Conservation (phyloP, 2,113 vertebrate species). For the Saccopteryx bilineata region DNA sequence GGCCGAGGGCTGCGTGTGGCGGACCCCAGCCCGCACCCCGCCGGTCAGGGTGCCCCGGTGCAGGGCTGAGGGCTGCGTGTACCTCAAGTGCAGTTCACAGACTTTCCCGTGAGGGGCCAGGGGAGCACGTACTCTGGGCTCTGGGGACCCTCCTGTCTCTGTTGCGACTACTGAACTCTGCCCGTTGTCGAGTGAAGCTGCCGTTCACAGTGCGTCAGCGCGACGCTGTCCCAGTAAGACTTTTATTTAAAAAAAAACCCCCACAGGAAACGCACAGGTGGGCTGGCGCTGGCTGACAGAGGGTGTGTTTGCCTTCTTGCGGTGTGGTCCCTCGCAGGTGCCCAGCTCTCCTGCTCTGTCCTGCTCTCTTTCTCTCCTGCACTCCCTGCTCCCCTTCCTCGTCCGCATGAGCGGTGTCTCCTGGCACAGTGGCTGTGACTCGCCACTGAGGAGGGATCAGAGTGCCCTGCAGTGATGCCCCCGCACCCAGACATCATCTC, state of each 20-base stretch:
- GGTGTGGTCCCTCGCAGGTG: neutral
- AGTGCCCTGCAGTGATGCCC: neutral
- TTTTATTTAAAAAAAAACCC: slow-evolving; percentile 11
- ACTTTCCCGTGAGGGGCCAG: neutral
- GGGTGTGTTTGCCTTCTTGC: neutral
- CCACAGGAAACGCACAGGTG: too few relatives aligned
- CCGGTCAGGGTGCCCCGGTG: too few relatives aligned
- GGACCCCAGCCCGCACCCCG: too few relatives aligned
- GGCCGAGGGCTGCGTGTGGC: too few relatives aligned
- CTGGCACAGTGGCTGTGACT: neutral
- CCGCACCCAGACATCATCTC: neutral
- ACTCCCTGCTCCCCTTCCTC: neutral
- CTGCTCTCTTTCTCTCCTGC: neutral
- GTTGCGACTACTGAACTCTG: neutral
- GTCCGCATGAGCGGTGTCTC: neutral
- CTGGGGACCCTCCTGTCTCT: neutral
- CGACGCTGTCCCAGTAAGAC: neutral
- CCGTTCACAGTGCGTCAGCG: neutral
- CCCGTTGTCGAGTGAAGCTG: neutral
- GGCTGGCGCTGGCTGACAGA: neutral
- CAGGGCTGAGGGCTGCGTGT: neutral
- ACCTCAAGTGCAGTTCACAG: too few relatives aligned
- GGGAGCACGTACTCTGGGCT: neutral
- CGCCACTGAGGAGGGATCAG: neutral
- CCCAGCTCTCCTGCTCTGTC: neutral